These are phyloP conservation scores for Frankliniella intonsa DNA, from an alignment of 2,888 invertebrate genomes.

Conservation along the genomic window DNA sequence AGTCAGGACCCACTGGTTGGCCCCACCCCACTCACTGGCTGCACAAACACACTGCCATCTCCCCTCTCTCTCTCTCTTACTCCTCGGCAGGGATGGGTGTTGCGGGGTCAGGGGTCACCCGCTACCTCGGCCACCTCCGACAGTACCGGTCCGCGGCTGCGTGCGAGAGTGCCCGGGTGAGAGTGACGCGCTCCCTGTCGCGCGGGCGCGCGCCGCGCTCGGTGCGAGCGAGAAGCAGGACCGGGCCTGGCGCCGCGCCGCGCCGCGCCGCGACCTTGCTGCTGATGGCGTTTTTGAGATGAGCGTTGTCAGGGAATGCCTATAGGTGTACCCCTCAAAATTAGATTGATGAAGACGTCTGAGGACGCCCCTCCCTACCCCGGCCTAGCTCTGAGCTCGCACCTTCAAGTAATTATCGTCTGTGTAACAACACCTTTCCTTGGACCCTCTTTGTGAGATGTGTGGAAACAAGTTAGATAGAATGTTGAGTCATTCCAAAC, in stretches of 20 bases:
- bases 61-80: no score
- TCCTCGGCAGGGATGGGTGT: no score
- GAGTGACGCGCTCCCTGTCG: neutral
- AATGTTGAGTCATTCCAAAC: no score
- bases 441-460: no score
- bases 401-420: no score
- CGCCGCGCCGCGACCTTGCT: neutral
- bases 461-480: no score
- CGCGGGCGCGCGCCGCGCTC: neutral
- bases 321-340: neutral
- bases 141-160: neutral
- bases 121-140: neutral
- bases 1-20: neutral
- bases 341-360: conserved; percentile 6
- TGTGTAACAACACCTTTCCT: no score
- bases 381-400: no score
- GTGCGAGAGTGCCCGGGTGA: neutral
- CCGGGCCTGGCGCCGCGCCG: neutral
- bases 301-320: no score
- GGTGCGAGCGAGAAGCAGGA: neutral
- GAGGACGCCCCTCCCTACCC: neutral
- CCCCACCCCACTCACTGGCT: neutral
- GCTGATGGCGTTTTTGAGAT: neutral
- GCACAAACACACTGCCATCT: no score
- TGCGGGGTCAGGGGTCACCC: neutral